phyloP scores from a whole-genome alignment of 64 coral and sea anemone species.

The Montipora sp. region DNA sequence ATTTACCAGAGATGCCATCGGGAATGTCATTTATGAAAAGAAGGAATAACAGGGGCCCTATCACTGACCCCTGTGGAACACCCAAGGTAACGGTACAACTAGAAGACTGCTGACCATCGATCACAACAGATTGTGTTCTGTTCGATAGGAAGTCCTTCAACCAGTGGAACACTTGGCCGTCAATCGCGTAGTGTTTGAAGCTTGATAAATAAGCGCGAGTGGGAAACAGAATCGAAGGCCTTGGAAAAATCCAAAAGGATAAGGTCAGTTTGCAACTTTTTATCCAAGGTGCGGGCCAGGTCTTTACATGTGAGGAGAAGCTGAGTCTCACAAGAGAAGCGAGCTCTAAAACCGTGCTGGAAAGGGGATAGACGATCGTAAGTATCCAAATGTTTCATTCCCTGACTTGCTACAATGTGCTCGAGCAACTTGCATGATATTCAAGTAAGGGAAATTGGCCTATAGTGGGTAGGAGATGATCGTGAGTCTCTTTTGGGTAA shows the following conservation, averaged over 20 bases:
- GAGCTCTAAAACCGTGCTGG: constrained; percentile 33
- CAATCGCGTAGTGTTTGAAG: constrained; percentile 32
- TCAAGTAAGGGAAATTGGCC: constrained; percentile 17
- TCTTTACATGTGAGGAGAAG: constrained; percentile 15
- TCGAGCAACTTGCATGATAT: constrained; percentile 16
- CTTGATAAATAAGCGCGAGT: constrained; percentile 8
- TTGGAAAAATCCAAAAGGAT: constrained; percentile 27
- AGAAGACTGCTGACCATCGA: constrained; percentile 41
- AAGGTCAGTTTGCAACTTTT: not conserved
- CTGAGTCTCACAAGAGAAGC: constrained; percentile 15
- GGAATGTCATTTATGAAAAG: too few species aligned
- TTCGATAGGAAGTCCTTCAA: constrained; percentile 47
- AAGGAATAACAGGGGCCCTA: too few species aligned
- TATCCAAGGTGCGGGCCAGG: constrained; percentile 15
- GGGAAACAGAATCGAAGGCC: not conserved
- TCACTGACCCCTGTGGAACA: constrained; percentile 21
- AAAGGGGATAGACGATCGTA: constrained; percentile 1
- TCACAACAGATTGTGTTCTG: constrained; percentile 45
- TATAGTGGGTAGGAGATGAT: not conserved
- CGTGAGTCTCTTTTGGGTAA: too few species aligned
- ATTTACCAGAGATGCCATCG: too few species aligned
- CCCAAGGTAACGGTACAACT: constrained; percentile 15
- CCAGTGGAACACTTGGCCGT: constrained; percentile 48
- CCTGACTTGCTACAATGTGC: not conserved
- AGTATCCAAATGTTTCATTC: not conserved